Evolutionary conservation across 92 coral and sea anemone species (phyloP).

Genomic region (Heteractis magnifica): DNA sequence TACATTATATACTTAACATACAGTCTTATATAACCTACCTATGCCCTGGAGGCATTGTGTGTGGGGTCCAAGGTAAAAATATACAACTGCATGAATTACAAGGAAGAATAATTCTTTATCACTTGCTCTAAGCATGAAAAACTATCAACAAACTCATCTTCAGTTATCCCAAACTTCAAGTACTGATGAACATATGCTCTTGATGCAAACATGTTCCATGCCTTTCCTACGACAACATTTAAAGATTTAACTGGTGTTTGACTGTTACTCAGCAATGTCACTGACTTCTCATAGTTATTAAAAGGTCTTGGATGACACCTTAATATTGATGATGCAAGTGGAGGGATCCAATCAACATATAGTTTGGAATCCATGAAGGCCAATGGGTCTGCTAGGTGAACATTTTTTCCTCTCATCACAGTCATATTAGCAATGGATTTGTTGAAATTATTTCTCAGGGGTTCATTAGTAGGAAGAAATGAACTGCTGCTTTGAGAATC

Average conservation of each 20-base stretch:
- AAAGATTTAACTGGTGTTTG: slow-evolving; percentile 85
- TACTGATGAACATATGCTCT: slow-evolving; percentile 98
- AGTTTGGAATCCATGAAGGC: slow-evolving; percentile 74
- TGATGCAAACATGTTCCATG: slow-evolving; percentile 97
- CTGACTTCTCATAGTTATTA: slow-evolving; percentile 84
- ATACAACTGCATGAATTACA: slow-evolving; percentile 23
- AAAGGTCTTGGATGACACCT: slow-evolving; percentile 85
- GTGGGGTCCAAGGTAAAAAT: background rate
- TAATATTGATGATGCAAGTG: slow-evolving; percentile 44
- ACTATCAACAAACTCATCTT: slow-evolving; percentile 95
- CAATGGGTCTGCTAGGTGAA: slow-evolving; percentile 71
- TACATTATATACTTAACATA: too few species aligned
- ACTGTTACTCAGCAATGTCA: slow-evolving; percentile 87
- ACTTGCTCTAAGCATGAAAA: slow-evolving; percentile 94
- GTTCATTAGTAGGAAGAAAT: slow-evolving; percentile 33
- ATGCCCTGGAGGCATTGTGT: too few species aligned
- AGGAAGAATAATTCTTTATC: slow-evolving; percentile 70
- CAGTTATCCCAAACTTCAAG: slow-evolving; percentile 82
- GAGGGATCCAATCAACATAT: slow-evolving; percentile 76
- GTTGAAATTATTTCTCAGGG: slow-evolving; percentile 57
- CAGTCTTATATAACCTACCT: too few species aligned
- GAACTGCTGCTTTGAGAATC: slow-evolving; percentile 19
- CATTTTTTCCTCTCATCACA: slow-evolving; percentile 88
- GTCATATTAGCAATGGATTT: slow-evolving; percentile 86
- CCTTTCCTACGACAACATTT: slow-evolving; percentile 81